Percentiles rank a stretch among this genome's conserved stretches.
Evolutionary conservation across 2,113 vertebrate species (phyloP).

Genomic region (Saccopteryx leptura): DNA sequence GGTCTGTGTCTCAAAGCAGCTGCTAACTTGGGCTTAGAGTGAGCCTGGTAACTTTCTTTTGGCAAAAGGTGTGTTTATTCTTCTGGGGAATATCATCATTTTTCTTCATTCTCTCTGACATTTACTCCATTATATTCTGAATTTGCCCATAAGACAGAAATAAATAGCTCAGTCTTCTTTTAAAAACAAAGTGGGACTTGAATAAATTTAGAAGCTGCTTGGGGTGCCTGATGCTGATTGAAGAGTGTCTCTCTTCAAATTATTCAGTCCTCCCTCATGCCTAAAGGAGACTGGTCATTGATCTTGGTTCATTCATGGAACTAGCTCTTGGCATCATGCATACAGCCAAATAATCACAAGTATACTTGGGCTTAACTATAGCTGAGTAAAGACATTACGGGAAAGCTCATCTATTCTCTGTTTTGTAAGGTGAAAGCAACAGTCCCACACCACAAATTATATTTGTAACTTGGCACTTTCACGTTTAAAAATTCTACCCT

Average conservation of each 20-base stretch:
- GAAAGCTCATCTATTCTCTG: not conserved
- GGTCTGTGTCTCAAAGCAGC: not conserved
- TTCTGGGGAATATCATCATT: constrained; percentile 73
- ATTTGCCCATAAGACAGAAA: constrained; percentile 79
- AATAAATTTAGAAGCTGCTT: constrained; percentile 79
- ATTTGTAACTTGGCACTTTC: not conserved
- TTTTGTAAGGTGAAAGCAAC: constrained; percentile 42
- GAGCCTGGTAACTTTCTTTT: constrained; percentile 73
- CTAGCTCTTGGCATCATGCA: constrained; percentile 33
- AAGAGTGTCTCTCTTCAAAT: constrained; percentile 43
- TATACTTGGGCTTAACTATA: constrained; percentile 48
- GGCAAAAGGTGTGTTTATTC: constrained; percentile 77
- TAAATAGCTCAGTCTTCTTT: constrained; percentile 80
- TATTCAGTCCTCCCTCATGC: constrained; percentile 62
- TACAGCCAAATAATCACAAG: constrained; percentile 61
- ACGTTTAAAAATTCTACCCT: not conserved
- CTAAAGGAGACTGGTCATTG: constrained; percentile 65
- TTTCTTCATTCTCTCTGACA: constrained; percentile 80
- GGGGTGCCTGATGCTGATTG: not conserved
- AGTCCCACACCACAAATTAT: not conserved
- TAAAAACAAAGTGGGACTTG: constrained; percentile 71
- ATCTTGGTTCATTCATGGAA: constrained; percentile 65
- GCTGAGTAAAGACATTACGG: not conserved
- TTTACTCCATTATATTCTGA: constrained; percentile 81
- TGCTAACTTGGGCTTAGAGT: constrained; percentile 40